Base-by-base conservation (phyloP, 2,113 vertebrate species). In the Pristiophorus japonicus region DNA sequence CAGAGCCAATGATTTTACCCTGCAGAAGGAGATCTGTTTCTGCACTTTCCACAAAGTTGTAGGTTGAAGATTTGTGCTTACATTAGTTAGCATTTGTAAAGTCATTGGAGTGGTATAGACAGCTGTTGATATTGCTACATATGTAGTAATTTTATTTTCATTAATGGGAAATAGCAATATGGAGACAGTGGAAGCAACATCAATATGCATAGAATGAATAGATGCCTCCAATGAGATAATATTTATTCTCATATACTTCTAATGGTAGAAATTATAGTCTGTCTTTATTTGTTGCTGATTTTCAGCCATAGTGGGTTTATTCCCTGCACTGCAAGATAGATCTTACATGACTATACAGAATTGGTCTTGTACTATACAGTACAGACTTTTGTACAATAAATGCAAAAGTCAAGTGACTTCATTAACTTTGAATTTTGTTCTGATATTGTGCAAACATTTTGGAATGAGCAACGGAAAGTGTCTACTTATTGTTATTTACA, bases 391-490 rank as follows among this genome's bases (percentile, higher is more conserved):
- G 34, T 11, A 90, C 66, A 94, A 94, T 18, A 94, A 70, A 94
- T 51, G 66, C 22, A 47, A 14, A 70, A 70, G 62, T 24, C 38
- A 66, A 93, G 42, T 94, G 65, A 70, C 66, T 94, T 67, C 27
- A 51, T 94, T 70, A 70, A 45, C 65, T 70, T 70, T 73, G 65
- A 47, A 47, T 30, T 94, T 70, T 47, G 18, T 73, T 94, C 59
- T 65, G 88, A 65, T 92, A 92, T 63, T 6, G 59, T n/a, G n/a
- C n/a, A 92, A 63, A 92, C 88, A 14, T 62, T 87, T 87, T 87
- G 47, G 84, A 87, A 51, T 87, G 47, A 51, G 12, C 81, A 47
- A 55, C 8, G 1, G 4, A 90, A 38, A 94, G 27, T 73, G 27
- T 70, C 66, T 34, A 73, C 42, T 45, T 47, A 14, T 73, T 94